phyloP scores from a whole-genome alignment of 1,140 invertebrate genomes.

The Bombus cullumanus region DNA sequence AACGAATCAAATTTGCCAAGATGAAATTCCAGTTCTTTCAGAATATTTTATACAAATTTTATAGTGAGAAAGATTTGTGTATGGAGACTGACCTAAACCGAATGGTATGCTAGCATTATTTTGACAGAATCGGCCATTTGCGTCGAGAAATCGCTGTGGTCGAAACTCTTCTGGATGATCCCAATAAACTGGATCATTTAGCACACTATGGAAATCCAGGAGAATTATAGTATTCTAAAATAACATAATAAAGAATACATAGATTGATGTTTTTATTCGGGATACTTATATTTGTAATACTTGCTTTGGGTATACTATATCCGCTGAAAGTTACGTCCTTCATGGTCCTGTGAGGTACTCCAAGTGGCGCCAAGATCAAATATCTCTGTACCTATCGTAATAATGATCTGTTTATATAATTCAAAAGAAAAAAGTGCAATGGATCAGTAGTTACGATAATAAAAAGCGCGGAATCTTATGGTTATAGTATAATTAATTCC shows the following conservation, averaged over 20 bases:
- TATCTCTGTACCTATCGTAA: constrained; percentile 85
- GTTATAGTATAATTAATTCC: not conserved
- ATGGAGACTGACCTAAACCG: constrained; percentile 85
- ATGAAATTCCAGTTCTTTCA: not conserved
- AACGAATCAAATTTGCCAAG: not conserved
- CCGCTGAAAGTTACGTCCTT: constrained; percentile 83
- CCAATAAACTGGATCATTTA: constrained; percentile 88
- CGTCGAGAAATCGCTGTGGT: constrained; percentile 88
- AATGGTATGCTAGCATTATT: constrained; percentile 87
- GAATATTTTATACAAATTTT: not conserved
- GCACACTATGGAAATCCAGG: constrained; percentile 86
- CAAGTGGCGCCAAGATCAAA: constrained; percentile 84
- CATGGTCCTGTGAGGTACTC: constrained; percentile 85
- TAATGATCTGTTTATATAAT: not conserved
- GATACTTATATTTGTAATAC: not conserved
- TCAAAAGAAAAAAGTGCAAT: not conserved
- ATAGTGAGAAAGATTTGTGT: not conserved
- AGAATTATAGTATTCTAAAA: constrained; percentile 87
- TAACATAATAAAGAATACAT: constrained; percentile 3
- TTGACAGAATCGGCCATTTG: constrained; percentile 84
- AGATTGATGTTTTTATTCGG: not conserved
- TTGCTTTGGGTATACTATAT: constrained; percentile 87
- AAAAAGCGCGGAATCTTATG: not conserved
- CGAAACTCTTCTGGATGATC: constrained; percentile 87
- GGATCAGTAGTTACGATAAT: not conserved